Percentiles rank a stretch among this genome's conserved stretches.
Conservation (phyloP, 2,113 vertebrate genomes). For the Alligator sinensis region DNA sequence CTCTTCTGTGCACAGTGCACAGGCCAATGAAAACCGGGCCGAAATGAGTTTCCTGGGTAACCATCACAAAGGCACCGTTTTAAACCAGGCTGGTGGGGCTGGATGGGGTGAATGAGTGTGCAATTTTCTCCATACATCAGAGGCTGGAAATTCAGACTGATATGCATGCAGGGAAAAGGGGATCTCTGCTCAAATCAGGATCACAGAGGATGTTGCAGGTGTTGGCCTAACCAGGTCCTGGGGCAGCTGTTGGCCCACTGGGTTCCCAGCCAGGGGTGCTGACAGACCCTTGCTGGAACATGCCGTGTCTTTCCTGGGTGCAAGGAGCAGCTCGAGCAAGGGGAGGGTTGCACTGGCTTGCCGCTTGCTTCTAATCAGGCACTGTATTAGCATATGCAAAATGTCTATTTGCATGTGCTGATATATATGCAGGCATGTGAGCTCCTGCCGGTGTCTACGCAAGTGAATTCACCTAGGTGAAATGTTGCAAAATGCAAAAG, state of each 20-base stretch:
- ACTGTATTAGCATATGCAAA: neutral
- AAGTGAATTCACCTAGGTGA: too few species aligned
- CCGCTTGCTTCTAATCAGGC: neutral
- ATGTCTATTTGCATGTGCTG: neutral
- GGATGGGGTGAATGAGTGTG: neutral
- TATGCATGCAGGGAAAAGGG: neutral
- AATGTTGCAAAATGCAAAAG: too few species aligned
- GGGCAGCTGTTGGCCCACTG: neutral
- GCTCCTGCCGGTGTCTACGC: too few species aligned
- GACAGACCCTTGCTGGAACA: neutral
- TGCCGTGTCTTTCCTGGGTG: neutral
- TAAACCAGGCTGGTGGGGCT: neutral
- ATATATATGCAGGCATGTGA: neutral
- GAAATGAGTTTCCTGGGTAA: neutral
- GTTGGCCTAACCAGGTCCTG: neutral
- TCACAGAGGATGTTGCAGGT: neutral
- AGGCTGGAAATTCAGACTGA: neutral
- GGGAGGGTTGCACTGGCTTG: neutral
- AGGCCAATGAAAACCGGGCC: neutral
- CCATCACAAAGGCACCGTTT: neutral
- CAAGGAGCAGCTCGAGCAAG: neutral
- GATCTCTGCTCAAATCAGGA: neutral
- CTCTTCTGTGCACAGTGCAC: neutral
- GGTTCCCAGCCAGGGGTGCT: neutral
- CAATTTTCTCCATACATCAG: neutral